phyloP scores from a whole-genome alignment of 2,113 vertebrate species.

The Phalacrocorax brasilianus region DNA sequence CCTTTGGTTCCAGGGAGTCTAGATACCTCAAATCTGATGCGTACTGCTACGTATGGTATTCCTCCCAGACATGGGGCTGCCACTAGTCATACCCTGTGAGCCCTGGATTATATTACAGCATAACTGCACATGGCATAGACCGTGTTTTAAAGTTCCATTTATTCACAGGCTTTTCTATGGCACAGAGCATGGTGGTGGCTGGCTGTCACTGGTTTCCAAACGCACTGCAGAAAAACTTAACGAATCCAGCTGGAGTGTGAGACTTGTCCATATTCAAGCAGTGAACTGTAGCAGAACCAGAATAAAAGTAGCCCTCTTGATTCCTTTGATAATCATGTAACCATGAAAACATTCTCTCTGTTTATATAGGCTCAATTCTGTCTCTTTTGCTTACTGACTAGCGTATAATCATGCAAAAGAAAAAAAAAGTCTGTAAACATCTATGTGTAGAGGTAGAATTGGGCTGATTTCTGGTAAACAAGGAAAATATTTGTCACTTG shows the following conservation, averaged over 20 bases:
- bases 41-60: not conserved
- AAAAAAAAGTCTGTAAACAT: not conserved
- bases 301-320: not conserved
- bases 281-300: not conserved
- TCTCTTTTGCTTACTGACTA: not conserved
- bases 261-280: not conserved
- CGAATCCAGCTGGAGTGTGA: not conserved
- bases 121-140: not conserved
- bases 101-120: not conserved
- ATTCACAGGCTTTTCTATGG: not conserved
- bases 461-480: not conserved
- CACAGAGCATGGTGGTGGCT: not conserved
- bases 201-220: not conserved
- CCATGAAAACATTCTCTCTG: accelerated
- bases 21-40: not conserved
- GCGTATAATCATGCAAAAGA: not conserved
- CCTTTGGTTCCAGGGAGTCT: constrained; percentile 49
- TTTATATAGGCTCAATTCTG: not conserved
- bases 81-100: not conserved
- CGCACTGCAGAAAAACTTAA: not conserved
- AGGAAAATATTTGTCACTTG: not conserved
- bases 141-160: not conserved
- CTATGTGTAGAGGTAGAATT: not conserved
- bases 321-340: not conserved
- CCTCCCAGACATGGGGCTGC: not conserved